These are phyloP conservation scores for Stomorhina lunata DNA, from an alignment of 2,888 invertebrate species.

Conservation along the genomic window DNA sequence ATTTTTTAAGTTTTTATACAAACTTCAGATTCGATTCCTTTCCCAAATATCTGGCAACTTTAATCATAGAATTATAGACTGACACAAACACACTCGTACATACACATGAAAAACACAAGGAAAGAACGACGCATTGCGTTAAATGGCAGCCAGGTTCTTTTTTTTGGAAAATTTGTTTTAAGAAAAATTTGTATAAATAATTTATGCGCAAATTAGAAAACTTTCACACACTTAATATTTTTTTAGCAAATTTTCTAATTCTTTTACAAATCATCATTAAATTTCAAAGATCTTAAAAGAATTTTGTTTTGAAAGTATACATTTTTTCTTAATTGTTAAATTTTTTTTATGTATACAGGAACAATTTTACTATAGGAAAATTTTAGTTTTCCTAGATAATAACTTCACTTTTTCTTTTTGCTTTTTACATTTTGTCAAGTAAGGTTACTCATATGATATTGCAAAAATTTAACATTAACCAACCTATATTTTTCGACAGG, in stretches of 20 bases:
- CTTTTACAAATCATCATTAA: background rate
- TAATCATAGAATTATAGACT: background rate
- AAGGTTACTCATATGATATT: background rate
- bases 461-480: background rate
- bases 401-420: constrained; percentile 3
- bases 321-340: background rate
- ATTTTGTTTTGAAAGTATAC: background rate
- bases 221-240: constrained; percentile 3
- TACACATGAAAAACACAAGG: constrained; percentile 10
- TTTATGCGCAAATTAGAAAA: constrained; percentile 41
- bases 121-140: constrained; percentile 55
- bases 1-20: too few species aligned
- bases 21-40: too few species aligned
- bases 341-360: constrained; percentile 28
- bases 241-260: background rate
- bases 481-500: background rate
- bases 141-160: constrained; percentile 19
- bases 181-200: constrained; percentile 9
- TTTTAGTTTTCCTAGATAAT: constrained; percentile 1
- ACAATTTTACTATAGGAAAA: background rate
- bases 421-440: background rate
- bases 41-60: constrained; percentile 16
- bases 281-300: background rate
- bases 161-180: constrained; percentile 15
- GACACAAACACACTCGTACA: constrained; percentile 10